Evolutionary conservation across 2,113 vertebrate species (phyloP), one percentile per base, ranked within the genome.

Genomic region (Balaenoptera acutorostrata): DNA sequence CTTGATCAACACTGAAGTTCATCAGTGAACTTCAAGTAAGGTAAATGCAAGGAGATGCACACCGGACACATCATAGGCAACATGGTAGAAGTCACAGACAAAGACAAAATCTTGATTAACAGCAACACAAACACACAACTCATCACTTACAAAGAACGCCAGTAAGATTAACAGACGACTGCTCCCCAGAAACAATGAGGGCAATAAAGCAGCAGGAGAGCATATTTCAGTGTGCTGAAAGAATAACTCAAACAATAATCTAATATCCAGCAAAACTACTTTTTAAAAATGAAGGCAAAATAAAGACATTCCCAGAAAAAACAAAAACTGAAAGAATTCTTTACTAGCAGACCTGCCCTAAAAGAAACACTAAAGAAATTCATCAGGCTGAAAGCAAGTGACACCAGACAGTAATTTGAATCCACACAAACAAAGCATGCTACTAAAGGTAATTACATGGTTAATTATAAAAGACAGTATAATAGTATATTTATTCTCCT

Each of bases 261-360:
- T 86, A 33, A 94, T 10, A 69, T 14, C 46, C 31, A 87, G 13
- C 31, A 91, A 88, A 88, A 36, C 68, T 55, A 14, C 14, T 41
- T 96, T 92, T 83, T n/a, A 85, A 88, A 93, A 92, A 92, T 88
- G 49, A 92, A 64, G 29, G 39, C 33, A 89, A 96, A 92, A 93
- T 64, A 77, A 52, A 94, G 46, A 68, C 36, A 46, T 64, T 52
- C n/a, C 66, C n/a, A 92, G 72, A 61, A 33, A 33, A 86, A 96
- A 64, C 55, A 74, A 92, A 74, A 89, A 23, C 39, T 44, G 41
- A 61, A 25, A 78, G 33, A 85, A 55, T 81, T 88, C 80, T 57
- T 94, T 55, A 85, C n/a, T 68, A 63, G n/a, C 72, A 72, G 41
- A 86, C 20, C 11, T 29, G 4, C 23, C 41, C 20, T 59, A 66